A percentile compares a stretch with the other conserved stretches of the same genome.
Conservation (phyloP, 37 sponge, comb jelly and placozoan genomes). For the Cladorhizidae sp. region DNA sequence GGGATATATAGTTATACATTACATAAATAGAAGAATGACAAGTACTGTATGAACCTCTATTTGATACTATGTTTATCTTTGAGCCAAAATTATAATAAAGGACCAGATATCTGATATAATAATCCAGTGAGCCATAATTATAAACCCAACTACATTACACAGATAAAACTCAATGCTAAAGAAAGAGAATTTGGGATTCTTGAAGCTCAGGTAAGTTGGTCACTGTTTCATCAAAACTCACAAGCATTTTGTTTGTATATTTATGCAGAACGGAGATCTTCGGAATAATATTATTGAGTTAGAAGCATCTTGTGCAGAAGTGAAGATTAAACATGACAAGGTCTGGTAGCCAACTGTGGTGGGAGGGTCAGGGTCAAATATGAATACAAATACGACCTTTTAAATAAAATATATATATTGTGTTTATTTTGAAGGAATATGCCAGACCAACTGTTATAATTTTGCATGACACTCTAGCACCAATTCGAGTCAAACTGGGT, state of each 20-base stretch:
- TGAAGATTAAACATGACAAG: neutral
- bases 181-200: neutral
- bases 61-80: no score
- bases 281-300: neutral
- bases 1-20: no score
- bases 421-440: neutral
- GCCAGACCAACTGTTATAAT: no score
- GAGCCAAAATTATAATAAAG: no score
- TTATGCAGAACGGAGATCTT: neutral
- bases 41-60: no score
- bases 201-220: neutral
- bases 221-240: neutral
- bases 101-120: no score
- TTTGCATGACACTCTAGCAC: no score
- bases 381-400: neutral
- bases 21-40: no score
- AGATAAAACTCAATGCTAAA: neutral
- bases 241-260: neutral
- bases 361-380: no score
- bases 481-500: no score
- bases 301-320: neutral
- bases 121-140: no score
- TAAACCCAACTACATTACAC: no score
- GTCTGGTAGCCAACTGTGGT: neutral
- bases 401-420: neutral